These are phyloP conservation scores for Lepidocyrtinus sp. DNA, from an alignment of 2,888 invertebrate species.

Conservation along the genomic window DNA sequence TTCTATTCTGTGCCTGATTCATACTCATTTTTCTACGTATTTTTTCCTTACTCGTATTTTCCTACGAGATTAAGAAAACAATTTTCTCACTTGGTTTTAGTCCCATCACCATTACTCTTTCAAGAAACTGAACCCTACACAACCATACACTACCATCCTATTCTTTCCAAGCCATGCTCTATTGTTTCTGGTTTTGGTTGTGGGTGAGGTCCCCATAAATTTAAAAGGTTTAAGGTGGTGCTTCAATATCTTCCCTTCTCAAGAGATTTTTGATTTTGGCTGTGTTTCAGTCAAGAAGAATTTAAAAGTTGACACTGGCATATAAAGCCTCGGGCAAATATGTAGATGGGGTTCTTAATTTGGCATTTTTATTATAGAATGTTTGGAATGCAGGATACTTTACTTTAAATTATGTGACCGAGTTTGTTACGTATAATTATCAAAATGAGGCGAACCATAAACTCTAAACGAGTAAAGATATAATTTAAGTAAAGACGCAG, in stretches of 20 bases:
- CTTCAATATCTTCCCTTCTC: conserved; percentile 7
- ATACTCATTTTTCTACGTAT: conserved; percentile 30
- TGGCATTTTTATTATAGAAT: conserved; percentile 42
- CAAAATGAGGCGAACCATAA: no score
- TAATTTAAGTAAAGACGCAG: no score
- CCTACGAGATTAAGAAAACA: not conserved
- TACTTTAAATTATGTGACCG: no score
- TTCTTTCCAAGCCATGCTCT: not conserved
- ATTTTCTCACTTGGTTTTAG: not conserved
- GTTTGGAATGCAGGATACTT: no score
- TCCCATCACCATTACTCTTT: not conserved
- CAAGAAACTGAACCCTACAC: conserved; percentile 8
- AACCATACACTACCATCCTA: no score
- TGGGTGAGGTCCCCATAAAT: conserved; percentile 51
- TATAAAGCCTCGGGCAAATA: conserved; percentile 17
- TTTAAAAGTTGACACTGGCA: conserved; percentile 55
- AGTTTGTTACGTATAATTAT: no score
- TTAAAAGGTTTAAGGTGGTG: conserved; percentile 48
- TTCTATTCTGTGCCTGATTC: conserved; percentile 3
- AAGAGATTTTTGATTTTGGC: no score
- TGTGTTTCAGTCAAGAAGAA: not conserved
- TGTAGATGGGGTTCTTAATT: conserved; percentile 18
- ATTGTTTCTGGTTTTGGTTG: conserved; percentile 8
- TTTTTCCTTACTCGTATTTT: not conserved
- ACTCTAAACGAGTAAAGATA: no score